Evolutionary conservation across 2,797 vertebrate species (phyloP).

Genomic region (Aselliscus stoliczkanus): DNA sequence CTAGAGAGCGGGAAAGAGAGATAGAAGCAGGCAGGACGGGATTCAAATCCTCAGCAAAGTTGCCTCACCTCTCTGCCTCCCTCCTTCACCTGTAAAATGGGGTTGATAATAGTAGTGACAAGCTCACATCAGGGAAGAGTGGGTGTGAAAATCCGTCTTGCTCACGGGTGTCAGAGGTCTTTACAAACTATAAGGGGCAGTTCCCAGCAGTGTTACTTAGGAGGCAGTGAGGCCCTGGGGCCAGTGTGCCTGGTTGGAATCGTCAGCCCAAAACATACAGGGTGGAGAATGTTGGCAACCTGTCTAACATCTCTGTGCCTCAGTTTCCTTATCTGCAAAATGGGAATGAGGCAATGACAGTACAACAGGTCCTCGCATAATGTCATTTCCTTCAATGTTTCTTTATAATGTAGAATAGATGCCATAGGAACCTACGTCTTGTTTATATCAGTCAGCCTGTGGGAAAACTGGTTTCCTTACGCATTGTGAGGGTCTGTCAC

Average conservation of each 20-base stretch:
- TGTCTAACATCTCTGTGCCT: not conserved
- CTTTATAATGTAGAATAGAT: not conserved
- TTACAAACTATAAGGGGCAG: not conserved
- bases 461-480: not conserved
- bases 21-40: not conserved
- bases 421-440: not conserved
- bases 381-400: not conserved
- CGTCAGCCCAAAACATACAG: not conserved
- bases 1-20: not conserved
- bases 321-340: conserved; percentile 1
- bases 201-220: not conserved
- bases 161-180: not conserved
- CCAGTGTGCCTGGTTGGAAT: not conserved
- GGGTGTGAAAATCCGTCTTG: not conserved
- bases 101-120: not conserved
- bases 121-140: not conserved
- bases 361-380: not conserved
- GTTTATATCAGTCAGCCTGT: not conserved
- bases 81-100: not conserved
- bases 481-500: not conserved
- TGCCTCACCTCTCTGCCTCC: not conserved
- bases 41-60: not conserved
- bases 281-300: not conserved
- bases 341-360: not conserved
- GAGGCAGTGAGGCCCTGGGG: not conserved